Evolutionary conservation across 1,140 invertebrate species (phyloP), one percentile per base, ranked within the genome.

Genomic region (Lordiphosa mommai): DNA sequence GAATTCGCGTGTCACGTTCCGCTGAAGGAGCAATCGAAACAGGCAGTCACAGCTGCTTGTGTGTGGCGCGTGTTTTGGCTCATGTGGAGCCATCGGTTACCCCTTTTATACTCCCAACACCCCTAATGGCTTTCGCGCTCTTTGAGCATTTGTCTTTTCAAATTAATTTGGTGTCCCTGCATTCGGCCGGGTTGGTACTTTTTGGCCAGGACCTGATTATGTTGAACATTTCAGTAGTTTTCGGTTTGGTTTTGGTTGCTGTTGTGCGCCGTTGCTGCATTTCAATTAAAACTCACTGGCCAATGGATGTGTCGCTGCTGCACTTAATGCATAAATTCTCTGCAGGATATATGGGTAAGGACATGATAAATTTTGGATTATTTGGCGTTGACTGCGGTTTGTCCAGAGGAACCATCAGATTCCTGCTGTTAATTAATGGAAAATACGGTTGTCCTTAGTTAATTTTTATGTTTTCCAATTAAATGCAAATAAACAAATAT

Each of bases 291-390:
- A 60, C 38, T 49, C 36, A 16, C 52, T 51, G 57, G 49, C 72
- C 57, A 67, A 50, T 72, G 61, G 34, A 59, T 59, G 46, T 65
- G 48, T 60, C 29, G 55, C 52, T 46, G 47, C 74, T 80, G 76
- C 76, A 82, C 71, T 82, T 80, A 80, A 80, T 82, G 76, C 76
- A 80, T 82, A 68, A 82, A 82, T 80, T 82, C 76, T 67, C 74
- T 50, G 76, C 71, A 61, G 74, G 73, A 77, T 69, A 77, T 69
- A 79, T 72, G 52, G 58, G 10, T 46, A 46, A 30, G 60, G 61
- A 52, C 56, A 63, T 70, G 60, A 74, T 82, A 67, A 71, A 76
- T 76, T 76, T 67, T 66, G 63, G 65, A 53, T 61, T 60, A 68
- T 55, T 38, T 57, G 38, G 17, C 37, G 48, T 59, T 47, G 51